A percentile compares a stretch with the other conserved stretches of the same genome.
These are phyloP conservation scores for Geodia barretti DNA, from an alignment of 37 sponge, comb jelly and placozoan species.

Conservation along the genomic window DNA sequence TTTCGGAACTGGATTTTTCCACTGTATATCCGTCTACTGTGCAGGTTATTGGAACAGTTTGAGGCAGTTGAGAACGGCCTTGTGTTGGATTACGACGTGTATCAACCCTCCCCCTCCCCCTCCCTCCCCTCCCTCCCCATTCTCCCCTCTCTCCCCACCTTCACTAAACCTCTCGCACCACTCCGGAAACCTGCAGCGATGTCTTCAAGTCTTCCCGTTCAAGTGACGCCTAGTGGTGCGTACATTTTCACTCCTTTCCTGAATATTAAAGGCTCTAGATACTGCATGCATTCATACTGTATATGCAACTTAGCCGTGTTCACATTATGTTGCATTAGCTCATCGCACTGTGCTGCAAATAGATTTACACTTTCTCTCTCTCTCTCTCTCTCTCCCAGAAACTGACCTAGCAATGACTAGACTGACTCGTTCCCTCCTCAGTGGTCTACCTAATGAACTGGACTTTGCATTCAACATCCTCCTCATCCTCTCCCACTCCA, in stretches of 20 bases:
- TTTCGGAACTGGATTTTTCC: too few relatives aligned
- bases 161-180: neutral
- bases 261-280: too few relatives aligned
- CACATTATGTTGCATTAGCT: neutral
- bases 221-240: too few relatives aligned
- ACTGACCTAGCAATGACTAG: slow-evolving; percentile 1
- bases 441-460: slow-evolving; percentile 87
- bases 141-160: slow-evolving; percentile 10
- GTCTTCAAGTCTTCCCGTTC: too few relatives aligned
- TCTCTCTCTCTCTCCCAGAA: neutral
- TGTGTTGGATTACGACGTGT: neutral
- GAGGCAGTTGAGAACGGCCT: slow-evolving; percentile 39
- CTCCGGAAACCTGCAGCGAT: too few relatives aligned
- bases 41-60: slow-evolving; percentile 56
- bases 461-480: slow-evolving; percentile 80
- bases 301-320: neutral
- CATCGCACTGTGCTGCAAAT: neutral
- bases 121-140: neutral
- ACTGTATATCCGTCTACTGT: slow-evolving; percentile 1
- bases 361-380: neutral
- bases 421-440: slow-evolving; percentile 53
- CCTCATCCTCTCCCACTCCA: slow-evolving; percentile 53
- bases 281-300: neutral
- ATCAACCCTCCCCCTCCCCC: neutral
- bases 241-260: too few relatives aligned